Evolutionary conservation across 2,888 invertebrate genomes (phyloP).

Genomic region (Neelides folsomi): DNA sequence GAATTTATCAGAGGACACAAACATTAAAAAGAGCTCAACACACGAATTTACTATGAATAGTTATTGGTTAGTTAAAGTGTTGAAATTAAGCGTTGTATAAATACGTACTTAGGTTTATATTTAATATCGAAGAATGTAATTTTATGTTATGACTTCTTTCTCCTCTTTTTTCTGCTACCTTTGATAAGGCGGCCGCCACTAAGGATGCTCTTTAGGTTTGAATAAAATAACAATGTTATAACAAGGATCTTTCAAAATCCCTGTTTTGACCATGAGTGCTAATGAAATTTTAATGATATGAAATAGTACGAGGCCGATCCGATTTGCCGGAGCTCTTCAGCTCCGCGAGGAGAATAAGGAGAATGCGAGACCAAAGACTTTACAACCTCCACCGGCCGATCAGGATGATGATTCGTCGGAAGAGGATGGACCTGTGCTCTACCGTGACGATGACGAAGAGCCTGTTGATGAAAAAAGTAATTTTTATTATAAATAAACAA

Average conservation of each 20-base stretch:
- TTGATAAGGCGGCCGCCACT: slow-evolving; percentile 24
- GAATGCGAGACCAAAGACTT: slow-evolving; percentile 36
- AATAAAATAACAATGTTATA: neutral
- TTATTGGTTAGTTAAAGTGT: too few species aligned
- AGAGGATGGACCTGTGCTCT: slow-evolving; percentile 49
- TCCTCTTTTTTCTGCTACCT: slow-evolving; percentile 17
- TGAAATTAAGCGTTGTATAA: too few species aligned
- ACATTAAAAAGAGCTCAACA: too few species aligned
- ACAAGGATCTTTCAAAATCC: neutral
- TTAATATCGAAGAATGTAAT: too few species aligned
- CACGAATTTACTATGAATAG: too few species aligned
- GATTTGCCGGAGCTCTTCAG: slow-evolving; percentile 56
- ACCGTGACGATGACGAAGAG: slow-evolving; percentile 51
- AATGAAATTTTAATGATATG: neutral
- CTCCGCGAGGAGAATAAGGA: slow-evolving; percentile 62
- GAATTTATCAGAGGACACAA: too few species aligned
- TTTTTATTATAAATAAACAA: too few species aligned
- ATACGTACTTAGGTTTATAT: too few species aligned
- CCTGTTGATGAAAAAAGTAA: slow-evolving; percentile 42
- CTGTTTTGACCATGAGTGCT: neutral
- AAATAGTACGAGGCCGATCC: slow-evolving; percentile 63
- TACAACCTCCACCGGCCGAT: slow-evolving; percentile 18
- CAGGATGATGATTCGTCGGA: slow-evolving; percentile 45
- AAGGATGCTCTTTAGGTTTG: slow-evolving; percentile 29
- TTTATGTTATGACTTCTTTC: slow-evolving; percentile 5